A percentile compares a stretch with the other conserved stretches of the same genome.
Conservation (phyloP, 1,140 invertebrate species). For the Saccostrea glomerata region DNA sequence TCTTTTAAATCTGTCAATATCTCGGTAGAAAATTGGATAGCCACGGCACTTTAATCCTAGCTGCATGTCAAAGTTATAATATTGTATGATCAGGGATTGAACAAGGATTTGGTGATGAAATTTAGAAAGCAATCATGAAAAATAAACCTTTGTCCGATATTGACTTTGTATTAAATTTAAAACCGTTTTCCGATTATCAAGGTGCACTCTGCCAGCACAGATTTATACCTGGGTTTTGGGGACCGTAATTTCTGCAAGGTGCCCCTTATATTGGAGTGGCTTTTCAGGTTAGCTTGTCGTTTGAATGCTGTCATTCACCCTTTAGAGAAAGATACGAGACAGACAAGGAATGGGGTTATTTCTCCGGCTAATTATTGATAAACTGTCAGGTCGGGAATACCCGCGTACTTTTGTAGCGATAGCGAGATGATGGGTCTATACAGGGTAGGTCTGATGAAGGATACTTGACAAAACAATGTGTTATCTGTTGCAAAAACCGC, state of each 20-base stretch:
- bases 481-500: conserved; percentile 19
- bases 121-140: conserved; percentile 37
- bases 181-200: conserved; percentile 20
- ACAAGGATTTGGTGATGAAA: conserved; percentile 18
- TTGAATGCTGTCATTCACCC: neutral
- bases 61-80: conserved; percentile 38
- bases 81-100: conserved; percentile 22
- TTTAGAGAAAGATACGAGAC: neutral
- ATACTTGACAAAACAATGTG: conserved; percentile 24
- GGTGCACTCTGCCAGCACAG: conserved; percentile 18
- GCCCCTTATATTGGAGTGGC: neutral
- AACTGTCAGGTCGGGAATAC: neutral
- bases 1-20: conserved; percentile 20
- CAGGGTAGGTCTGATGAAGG: conserved; percentile 13
- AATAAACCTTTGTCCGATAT: conserved; percentile 32
- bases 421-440: neutral
- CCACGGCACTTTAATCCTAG: neutral
- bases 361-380: conserved; percentile 23
- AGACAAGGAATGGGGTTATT: neutral
- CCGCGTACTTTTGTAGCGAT: neutral
- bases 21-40: conserved; percentile 24
- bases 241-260: neutral
- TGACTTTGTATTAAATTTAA: conserved; percentile 20
- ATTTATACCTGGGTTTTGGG: neutral
- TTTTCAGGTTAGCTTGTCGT: neutral